These are phyloP conservation scores for Pithys albifrons DNA, from an alignment of 2,113 vertebrate species.

Conservation along the genomic window DNA sequence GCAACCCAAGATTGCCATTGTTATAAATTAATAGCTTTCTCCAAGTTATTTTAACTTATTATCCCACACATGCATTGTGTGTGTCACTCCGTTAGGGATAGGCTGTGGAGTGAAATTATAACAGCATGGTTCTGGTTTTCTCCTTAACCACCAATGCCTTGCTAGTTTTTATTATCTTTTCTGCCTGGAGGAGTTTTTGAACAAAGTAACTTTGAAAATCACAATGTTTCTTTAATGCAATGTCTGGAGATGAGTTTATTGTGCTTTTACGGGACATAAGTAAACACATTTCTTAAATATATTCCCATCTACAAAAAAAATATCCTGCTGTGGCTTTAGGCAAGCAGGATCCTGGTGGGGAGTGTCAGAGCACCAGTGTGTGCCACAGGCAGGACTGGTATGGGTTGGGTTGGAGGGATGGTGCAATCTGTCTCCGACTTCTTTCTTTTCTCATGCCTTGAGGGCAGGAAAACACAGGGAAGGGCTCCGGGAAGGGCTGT, in stretches of 20 bases:
- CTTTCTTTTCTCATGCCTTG: neutral
- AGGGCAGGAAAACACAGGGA: neutral
- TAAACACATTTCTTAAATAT: neutral
- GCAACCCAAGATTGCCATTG: neutral
- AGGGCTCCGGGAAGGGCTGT: neutral
- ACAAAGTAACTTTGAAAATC: conserved; percentile 32
- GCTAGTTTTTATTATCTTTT: neutral
- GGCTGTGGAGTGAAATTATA: neutral
- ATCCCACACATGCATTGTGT: neutral
- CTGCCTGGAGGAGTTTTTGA: conserved; percentile 24
- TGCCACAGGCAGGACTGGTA: neutral
- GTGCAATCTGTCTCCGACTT: accelerated
- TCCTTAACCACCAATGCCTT: neutral
- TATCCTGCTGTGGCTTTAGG: neutral
- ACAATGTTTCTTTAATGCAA: neutral
- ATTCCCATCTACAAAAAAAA: neutral
- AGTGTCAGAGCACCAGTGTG: neutral
- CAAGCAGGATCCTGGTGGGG: neutral
- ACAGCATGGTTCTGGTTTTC: neutral
- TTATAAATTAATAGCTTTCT: neutral
- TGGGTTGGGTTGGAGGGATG: accelerated
- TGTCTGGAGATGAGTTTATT: neutral
- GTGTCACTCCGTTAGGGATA: neutral
- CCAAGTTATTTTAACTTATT: neutral
- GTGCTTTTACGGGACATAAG: neutral